Base-by-base conservation (phyloP, 2,888 invertebrate species). In the Plutella xylostella region DNA sequence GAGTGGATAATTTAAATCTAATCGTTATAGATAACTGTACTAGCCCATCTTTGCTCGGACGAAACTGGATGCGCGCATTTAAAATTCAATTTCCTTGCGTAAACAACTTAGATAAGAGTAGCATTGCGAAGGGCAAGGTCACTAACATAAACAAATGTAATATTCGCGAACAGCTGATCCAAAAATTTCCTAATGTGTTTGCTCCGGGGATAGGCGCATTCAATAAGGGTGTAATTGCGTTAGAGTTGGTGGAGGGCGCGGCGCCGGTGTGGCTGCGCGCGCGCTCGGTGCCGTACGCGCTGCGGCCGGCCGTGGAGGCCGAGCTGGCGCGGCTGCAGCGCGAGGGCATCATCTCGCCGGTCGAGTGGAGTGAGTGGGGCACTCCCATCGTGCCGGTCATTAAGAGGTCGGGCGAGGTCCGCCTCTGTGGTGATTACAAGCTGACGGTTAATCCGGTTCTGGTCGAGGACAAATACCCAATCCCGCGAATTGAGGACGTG, bases 351-450 rank as follows among this genome's bases (percentile, higher is more conserved):
- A n/a, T 49, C 15, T 19, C 41, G 17, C 45, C 37, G 17, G 47
- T 49, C 20, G 49, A 49, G 25, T 40, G 40, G 34, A 45, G 45
- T 25, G 45, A 45, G 12, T 50, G 45, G 52, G 50, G 47, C 15
- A 48, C 51, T 9, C 50, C 48, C 1, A 31, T 50, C 0, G 52
- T 50, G 2, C 47, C 46, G 5, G 47, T 50, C 1, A 19, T 48
- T 1, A 52, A 52, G 31, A 45, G 46, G n/a, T 40, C 40, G 9
- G 51, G 49, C 5, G 38, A 48, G 11, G 42, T 51, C 6, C 42
- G 51, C 9, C 30, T 52, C 4, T 51, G 49, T 38, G 50, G 50
- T 9, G 50, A 52, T 41, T 52, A 45, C 28, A 49, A 45, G 37
- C 31, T 39, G 1, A 52, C 50, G 3, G 11, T 52, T 3, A 52